These are phyloP conservation scores for Dioctria rufipes DNA, from an alignment of 2,888 invertebrate genomes.

Conservation along the genomic window DNA sequence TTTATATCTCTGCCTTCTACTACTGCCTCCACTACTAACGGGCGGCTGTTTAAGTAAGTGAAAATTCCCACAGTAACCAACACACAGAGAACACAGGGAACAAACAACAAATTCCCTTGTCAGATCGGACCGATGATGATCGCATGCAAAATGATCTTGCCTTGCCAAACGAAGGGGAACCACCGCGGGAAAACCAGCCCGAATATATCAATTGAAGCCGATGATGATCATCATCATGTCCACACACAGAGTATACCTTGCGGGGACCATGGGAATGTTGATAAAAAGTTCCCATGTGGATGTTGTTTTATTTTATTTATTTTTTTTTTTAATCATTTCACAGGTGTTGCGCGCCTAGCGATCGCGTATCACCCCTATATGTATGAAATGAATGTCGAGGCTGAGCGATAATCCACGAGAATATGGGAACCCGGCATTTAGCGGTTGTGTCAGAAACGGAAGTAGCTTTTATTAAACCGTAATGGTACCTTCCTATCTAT, in stretches of 20 bases:
- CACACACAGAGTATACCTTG: neutral
- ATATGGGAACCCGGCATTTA: slow-evolving; percentile 30
- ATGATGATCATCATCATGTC: slow-evolving; percentile 6
- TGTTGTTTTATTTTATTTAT: slow-evolving; percentile 8
- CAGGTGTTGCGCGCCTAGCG: slow-evolving; percentile 46
- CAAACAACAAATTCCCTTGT: neutral
- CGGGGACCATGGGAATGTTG: neutral
- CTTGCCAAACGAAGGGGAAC: slow-evolving; percentile 6
- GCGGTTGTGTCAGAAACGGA: slow-evolving; percentile 33
- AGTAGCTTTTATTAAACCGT: slow-evolving; percentile 46
- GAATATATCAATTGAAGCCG: slow-evolving; percentile 35
- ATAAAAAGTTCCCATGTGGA: slow-evolving; percentile 43
- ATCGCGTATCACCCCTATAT: slow-evolving; percentile 35
- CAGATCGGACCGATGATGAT: neutral
- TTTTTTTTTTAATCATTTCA: neutral
- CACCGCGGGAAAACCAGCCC: neutral
- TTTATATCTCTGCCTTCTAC: neutral
- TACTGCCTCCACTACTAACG: neutral
- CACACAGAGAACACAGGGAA: neutral
- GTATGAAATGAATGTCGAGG: neutral
- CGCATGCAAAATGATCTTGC: slow-evolving; percentile 15
- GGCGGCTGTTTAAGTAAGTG: neutral
- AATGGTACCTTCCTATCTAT: slow-evolving; percentile 49
- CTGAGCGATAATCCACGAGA: slow-evolving; percentile 21
- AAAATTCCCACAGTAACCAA: slow-evolving; percentile 42